Evolutionary conservation across 2,113 vertebrate species (phyloP).

Genomic region (Rynchops niger): DNA sequence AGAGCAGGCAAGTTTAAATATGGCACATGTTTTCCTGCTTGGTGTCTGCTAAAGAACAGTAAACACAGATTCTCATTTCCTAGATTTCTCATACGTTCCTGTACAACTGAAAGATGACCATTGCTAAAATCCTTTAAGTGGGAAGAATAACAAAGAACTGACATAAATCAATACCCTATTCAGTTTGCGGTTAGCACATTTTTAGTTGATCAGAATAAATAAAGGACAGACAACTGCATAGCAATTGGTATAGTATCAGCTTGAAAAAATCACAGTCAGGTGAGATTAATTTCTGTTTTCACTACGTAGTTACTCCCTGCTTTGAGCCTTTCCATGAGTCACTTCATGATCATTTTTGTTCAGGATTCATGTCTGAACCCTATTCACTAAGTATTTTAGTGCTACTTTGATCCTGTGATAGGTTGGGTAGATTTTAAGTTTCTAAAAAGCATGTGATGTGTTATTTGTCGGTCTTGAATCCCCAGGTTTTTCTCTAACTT

Average conservation of each 20-base stretch:
- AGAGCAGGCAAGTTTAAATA: constrained; percentile 81
- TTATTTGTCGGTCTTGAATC: not conserved
- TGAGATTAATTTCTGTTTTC: not conserved
- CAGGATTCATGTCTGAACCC: not conserved
- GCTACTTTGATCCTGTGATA: not conserved
- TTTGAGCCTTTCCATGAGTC: not conserved
- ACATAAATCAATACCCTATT: not conserved
- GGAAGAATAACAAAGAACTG: not conserved
- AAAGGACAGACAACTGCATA: not conserved
- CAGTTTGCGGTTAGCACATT: not conserved
- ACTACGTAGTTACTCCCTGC: not conserved
- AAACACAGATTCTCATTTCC: not conserved
- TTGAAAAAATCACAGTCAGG: not conserved
- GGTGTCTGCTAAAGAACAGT: not conserved
- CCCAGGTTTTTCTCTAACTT: not conserved
- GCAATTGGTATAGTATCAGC: not conserved
- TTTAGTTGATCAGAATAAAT: not conserved
- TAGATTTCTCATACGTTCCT: not conserved
- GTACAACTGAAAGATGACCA: not conserved
- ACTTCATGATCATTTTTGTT: not conserved
- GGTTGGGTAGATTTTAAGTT: not conserved
- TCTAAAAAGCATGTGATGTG: not conserved
- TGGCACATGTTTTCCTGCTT: not conserved
- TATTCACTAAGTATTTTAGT: not conserved
- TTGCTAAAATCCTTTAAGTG: not conserved